Evolutionary conservation across 92 coral and sea anemone species (phyloP).

Genomic region (Porites rus): DNA sequence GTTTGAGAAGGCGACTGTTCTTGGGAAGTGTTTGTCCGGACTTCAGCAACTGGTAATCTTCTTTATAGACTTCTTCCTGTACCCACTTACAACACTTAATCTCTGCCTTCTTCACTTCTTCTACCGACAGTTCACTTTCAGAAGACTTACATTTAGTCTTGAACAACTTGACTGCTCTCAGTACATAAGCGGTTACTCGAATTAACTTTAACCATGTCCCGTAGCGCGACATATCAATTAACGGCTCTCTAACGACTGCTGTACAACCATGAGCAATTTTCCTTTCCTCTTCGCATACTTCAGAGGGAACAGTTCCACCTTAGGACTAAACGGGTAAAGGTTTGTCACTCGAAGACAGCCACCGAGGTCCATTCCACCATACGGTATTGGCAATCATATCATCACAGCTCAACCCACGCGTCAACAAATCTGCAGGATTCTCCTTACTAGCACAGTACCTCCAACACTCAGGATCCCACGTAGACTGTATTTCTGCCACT

Average conservation of each 20-base stretch:
- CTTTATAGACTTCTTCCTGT: constrained; percentile 31
- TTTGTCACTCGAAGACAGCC: constrained; percentile 19
- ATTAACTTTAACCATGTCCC: constrained; percentile 52
- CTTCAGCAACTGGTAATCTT: constrained; percentile 27
- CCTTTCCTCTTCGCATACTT: constrained; percentile 42
- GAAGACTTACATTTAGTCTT: constrained; percentile 6
- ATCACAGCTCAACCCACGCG: constrained; percentile 30
- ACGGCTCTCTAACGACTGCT: constrained; percentile 15
- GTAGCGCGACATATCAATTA: constrained; percentile 27
- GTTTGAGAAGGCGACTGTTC: constrained; percentile 50
- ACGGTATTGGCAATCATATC: not conserved
- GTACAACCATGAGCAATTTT: constrained; percentile 28
- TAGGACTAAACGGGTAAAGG: not conserved
- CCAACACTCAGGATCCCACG: constrained; percentile 40
- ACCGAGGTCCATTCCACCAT: constrained; percentile 48
- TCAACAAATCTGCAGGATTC: constrained; percentile 47
- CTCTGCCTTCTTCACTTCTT: constrained; percentile 43
- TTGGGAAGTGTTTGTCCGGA: constrained; percentile 3
- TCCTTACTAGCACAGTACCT: constrained; percentile 27
- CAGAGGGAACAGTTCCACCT: not conserved
- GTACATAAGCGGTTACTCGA: constrained; percentile 45
- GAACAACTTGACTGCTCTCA: constrained; percentile 14
- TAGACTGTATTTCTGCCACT: not conserved
- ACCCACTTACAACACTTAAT: constrained; percentile 28
- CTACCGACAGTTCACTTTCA: constrained; percentile 38